Conservation (phyloP, 2,888 invertebrate species). For the Physocephala rufipes region DNA sequence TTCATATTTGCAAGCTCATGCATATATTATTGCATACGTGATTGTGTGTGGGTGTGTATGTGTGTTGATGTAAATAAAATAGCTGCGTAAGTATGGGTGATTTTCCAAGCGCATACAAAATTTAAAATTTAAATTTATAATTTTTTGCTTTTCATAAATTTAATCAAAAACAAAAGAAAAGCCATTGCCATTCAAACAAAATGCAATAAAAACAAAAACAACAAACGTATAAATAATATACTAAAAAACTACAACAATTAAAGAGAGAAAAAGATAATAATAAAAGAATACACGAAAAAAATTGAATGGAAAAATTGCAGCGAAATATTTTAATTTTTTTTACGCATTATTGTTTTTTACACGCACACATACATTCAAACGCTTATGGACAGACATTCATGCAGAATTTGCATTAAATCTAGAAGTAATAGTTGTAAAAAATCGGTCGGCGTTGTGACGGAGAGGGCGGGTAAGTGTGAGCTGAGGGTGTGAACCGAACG, state of each 20-base stretch:
- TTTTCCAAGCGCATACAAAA: slow-evolving; percentile 29
- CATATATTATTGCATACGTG: neutral
- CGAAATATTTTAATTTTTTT: slow-evolving; percentile 5
- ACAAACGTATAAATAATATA: neutral
- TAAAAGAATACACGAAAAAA: slow-evolving; percentile 6
- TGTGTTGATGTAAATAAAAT: neutral
- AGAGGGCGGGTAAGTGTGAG: neutral
- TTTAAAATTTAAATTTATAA: slow-evolving; percentile 18
- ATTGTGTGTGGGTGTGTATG: neutral
- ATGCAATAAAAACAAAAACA: slow-evolving; percentile 9
- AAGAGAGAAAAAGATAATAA: slow-evolving; percentile 9
- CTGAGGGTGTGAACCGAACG: neutral
- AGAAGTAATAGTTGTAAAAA: slow-evolving; percentile 29
- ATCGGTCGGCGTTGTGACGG: too few relatives aligned
- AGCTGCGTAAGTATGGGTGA: neutral
- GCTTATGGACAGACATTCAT: neutral
- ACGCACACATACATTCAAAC: slow-evolving; percentile 8
- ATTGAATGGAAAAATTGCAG: neutral
- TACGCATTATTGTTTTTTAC: slow-evolving; percentile 18
- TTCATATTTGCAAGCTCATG: too few relatives aligned
- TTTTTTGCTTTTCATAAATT: slow-evolving; percentile 38
- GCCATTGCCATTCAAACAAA: slow-evolving; percentile 9
- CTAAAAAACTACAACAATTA: neutral
- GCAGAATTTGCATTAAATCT: slow-evolving; percentile 5
- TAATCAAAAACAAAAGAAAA: slow-evolving; percentile 39